A percentile compares a stretch with the other conserved stretches of the same genome.
These are phyloP conservation scores for Leucophenga montana DNA, from an alignment of 2,888 invertebrate species.

Conservation along the genomic window DNA sequence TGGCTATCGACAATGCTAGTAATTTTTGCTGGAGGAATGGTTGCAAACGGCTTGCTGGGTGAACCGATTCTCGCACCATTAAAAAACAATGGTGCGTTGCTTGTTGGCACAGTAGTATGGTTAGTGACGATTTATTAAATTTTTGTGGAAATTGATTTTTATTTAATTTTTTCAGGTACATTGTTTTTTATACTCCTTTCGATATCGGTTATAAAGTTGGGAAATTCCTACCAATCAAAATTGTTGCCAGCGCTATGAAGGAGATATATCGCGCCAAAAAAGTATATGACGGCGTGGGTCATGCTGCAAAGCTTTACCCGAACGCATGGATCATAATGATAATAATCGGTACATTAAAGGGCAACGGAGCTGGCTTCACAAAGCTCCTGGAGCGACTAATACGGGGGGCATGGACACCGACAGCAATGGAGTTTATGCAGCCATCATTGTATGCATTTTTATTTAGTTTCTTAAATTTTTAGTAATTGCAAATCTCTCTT, in stretches of 20 bases:
- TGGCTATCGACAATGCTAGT: slow-evolving; percentile 99
- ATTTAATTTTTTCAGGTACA: too few relatives aligned
- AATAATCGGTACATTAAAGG: slow-evolving; percentile 90
- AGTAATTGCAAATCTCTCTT: too few relatives aligned
- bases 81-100: slow-evolving; percentile 93
- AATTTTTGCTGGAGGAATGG: slow-evolving; percentile 97
- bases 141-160: too few relatives aligned
- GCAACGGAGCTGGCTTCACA: slow-evolving; percentile 97
- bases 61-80: slow-evolving; percentile 96
- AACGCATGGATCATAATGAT: slow-evolving; percentile 97
- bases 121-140: too few relatives aligned
- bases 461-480: too few relatives aligned
- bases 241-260: slow-evolving; percentile 93
- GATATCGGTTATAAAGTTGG: slow-evolving; percentile 97
- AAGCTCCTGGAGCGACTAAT: slow-evolving; percentile 94
- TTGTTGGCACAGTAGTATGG: slow-evolving; percentile 95
- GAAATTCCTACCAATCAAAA: slow-evolving; percentile 94
- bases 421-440: slow-evolving; percentile 98
- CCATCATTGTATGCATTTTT: too few relatives aligned
- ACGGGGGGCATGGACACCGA: slow-evolving; percentile 98
- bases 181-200: slow-evolving; percentile 98
- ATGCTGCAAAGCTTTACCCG: slow-evolving; percentile 97
- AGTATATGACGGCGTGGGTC: slow-evolving; percentile 94
- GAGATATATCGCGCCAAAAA: slow-evolving; percentile 93
- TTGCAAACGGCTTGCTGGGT: slow-evolving; percentile 92